phyloP scores from a whole-genome alignment of 2,888 invertebrate species.

The Drosophila helvetica region DNA sequence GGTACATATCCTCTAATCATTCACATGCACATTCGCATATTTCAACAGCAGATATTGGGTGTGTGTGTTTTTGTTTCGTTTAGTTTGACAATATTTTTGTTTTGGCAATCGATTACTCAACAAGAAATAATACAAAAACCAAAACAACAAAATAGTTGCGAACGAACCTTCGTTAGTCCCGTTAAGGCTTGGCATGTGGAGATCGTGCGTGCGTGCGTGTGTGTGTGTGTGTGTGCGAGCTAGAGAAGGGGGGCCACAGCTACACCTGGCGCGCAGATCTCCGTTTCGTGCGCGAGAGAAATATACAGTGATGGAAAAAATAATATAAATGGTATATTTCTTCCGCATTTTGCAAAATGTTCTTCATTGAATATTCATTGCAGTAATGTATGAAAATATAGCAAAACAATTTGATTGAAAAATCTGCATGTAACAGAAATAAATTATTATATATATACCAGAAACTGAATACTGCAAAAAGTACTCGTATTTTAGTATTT shows the following conservation, averaged over 20 bases:
- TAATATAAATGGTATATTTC: no score
- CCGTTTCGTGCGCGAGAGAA: not conserved
- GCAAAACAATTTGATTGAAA: no score
- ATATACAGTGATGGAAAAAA: not conserved
- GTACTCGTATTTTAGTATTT: no score
- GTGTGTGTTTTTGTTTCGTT: conserved; percentile 2
- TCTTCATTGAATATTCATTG: no score
- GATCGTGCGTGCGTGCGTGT: not conserved
- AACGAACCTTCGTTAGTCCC: conserved; percentile 35
- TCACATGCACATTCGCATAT: not conserved
- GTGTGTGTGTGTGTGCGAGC: not conserved
- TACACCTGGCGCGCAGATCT: not conserved
- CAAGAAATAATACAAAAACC: conserved; percentile 33
- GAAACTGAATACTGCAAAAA: no score
- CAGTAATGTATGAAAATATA: no score
- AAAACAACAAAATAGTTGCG: conserved; percentile 16
- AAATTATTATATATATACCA: no score
- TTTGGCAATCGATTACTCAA: conserved; percentile 64
- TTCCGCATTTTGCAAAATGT: no score
- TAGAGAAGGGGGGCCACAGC: not conserved
- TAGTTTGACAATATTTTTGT: conserved; percentile 49
- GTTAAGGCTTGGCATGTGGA: conserved; percentile 42
- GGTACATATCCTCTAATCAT: not conserved
- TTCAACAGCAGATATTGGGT: not conserved
- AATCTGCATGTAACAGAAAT: no score